Base-by-base conservation (phyloP, 1,140 invertebrate species). In the Drosophila orena region DNA sequence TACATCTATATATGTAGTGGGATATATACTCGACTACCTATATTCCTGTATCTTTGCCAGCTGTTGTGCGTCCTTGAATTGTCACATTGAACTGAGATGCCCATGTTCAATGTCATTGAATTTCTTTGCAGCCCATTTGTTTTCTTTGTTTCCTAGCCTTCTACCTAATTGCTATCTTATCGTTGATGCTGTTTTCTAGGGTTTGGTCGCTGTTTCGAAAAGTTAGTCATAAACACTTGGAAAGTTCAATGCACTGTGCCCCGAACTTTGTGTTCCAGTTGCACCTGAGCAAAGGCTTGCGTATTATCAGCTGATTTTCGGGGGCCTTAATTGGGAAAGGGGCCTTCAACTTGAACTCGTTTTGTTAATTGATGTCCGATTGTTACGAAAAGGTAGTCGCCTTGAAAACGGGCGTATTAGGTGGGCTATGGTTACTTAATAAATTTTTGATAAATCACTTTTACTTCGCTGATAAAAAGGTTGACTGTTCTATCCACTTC, bases 171-270 rank as follows among this genome's bases (percentile, higher is more conserved):
- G 38, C 40, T 77, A 77, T 77, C 74, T 56, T 57, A 80, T 70
- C 72, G 37, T 27, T 27, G 34, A 37, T 43, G 14, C 20, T 38
- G 58, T 71, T 60, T 30, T 61, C 12, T 22, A 46, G 27, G 34
- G 38, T 49, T 54, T 58, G 50, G 7, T 10, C 20, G 44, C 7
- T 34, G 10, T 50, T 50, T 56, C 46, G 2, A 15, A 55, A 52
- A 50, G 38, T 77, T 70, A 68, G 69, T 84, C 84, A 77, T 72
- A 86, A 76, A 81, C 40, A 53, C 38, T 49, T 17, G 15, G 30
- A n/a, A 34, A 70, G 83, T 88, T 88, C 83, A 88, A 66, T 89
- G 83, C 83, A 79, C 83, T 38, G 22, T 49, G 60, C 6, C 24
- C 27, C 27, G 61, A 60, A 72, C 60, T 73, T 64, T 27, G 74